phyloP scores from a whole-genome alignment of 2,888 invertebrate genomes.

The Tipula helvola region DNA sequence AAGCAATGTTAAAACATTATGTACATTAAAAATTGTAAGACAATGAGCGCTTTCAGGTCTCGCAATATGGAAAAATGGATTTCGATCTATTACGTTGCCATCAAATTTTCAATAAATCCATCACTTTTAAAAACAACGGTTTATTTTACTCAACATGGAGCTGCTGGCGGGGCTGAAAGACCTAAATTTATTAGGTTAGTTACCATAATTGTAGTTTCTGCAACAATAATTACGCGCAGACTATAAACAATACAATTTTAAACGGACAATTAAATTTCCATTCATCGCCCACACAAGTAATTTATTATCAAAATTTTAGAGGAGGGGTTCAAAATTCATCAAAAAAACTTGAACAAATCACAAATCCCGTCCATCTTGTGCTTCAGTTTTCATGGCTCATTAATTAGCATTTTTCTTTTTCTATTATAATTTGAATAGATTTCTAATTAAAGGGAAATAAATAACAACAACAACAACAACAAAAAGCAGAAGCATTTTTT shows the following conservation, averaged over 20 bases:
- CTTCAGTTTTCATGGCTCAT: neutral
- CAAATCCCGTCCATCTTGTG: neutral
- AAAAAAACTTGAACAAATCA: neutral
- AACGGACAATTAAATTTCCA: neutral
- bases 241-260: neutral
- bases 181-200: too few species aligned
- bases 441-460: conserved; percentile 1
- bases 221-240: too few species aligned
- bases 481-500: neutral
- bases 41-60: too few species aligned
- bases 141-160: too few species aligned
- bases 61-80: too few species aligned
- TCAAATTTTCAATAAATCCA: too few species aligned
- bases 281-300: neutral
- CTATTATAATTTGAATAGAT: conserved; percentile 8
- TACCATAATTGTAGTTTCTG: too few species aligned
- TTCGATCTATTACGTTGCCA: too few species aligned
- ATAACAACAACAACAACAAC: neutral
- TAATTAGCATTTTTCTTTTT: conserved; percentile 8
- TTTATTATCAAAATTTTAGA: neutral
- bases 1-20: too few species aligned
- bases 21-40: too few species aligned
- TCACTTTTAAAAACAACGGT: too few species aligned
- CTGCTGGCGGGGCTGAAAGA: too few species aligned
- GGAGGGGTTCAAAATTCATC: neutral